A percentile compares a stretch with the other conserved stretches of the same genome.
These are phyloP conservation scores for Phenganax subtilis DNA, from an alignment of 92 coral and sea anemone species.

Conservation along the genomic window DNA sequence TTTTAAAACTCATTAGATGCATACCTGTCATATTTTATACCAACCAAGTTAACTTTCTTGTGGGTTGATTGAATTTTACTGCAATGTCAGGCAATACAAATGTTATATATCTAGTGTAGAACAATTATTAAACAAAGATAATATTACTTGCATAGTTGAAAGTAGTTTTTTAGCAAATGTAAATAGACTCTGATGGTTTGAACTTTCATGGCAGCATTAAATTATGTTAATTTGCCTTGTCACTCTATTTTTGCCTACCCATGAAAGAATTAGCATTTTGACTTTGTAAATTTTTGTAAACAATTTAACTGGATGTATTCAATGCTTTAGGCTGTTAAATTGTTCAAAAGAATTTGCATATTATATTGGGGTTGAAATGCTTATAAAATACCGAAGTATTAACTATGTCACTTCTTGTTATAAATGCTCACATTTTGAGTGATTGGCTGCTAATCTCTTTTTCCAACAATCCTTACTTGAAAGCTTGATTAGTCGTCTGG, in stretches of 20 bases:
- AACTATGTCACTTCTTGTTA: neutral
- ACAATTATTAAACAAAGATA: neutral
- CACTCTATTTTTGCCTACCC: too few relatives aligned
- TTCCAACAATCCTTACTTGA: neutral
- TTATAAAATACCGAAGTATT: slow-evolving; percentile 14
- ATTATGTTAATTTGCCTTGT: neutral
- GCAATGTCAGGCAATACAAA: neutral
- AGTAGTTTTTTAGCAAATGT: too few relatives aligned
- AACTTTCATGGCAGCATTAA: neutral
- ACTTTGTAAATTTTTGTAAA: slow-evolving; percentile 6
- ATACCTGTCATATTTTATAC: neutral
- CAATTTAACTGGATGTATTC: neutral
- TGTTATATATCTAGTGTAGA: neutral
- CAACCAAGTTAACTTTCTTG: neutral
- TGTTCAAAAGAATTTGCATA: neutral
- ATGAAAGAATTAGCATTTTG: neutral
- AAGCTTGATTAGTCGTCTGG: neutral
- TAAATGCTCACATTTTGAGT: too few relatives aligned
- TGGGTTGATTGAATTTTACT: neutral
- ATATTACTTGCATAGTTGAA: neutral
- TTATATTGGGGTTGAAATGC: neutral
- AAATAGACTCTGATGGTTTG: neutral
- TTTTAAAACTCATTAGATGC: neutral
- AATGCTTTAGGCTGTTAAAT: neutral
- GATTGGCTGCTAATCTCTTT: too few relatives aligned